Evolutionary conservation across 1,140 invertebrate species (phyloP).

Genomic region (Schlechtendalia chinensis): DNA sequence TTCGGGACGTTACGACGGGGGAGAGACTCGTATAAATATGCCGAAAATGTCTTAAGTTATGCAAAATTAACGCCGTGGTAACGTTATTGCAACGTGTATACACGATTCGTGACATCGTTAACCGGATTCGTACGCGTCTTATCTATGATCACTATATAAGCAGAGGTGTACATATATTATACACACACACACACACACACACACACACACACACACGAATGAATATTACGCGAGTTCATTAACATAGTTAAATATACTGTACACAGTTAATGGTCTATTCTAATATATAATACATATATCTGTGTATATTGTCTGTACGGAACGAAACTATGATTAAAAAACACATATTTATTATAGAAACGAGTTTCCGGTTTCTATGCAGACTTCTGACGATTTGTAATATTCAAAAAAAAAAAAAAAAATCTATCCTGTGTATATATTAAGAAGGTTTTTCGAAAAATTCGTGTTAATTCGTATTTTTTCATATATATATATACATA

Average conservation of each 20-base stretch:
- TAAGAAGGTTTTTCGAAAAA: too few species aligned
- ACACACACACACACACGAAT: neutral
- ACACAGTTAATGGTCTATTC: neutral
- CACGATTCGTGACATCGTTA: constrained; percentile 35
- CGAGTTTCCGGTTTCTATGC: too few species aligned
- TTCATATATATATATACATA: too few species aligned
- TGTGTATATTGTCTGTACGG: too few species aligned
- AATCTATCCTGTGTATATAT: too few species aligned
- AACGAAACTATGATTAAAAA: too few species aligned
- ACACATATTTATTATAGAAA: too few species aligned
- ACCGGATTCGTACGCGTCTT: constrained; percentile 24
- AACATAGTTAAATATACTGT: constrained; percentile 21
- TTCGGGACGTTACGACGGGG: too few species aligned
- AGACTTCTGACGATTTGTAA: too few species aligned
- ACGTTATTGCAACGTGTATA: neutral
- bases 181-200: neutral
- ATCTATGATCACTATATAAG: constrained; percentile 22
- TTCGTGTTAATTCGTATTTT: too few species aligned
- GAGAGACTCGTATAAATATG: neutral
- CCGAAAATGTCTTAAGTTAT: constrained; percentile 24
- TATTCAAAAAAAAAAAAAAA: too few species aligned
- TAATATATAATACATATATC: neutral
- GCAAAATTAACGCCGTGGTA: neutral
- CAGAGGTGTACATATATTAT: too few species aligned
- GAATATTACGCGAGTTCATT: constrained; percentile 3